Evolutionary conservation across 1,140 invertebrate genomes (phyloP).

Genomic region (Caenorhabditis inopinata): DNA sequence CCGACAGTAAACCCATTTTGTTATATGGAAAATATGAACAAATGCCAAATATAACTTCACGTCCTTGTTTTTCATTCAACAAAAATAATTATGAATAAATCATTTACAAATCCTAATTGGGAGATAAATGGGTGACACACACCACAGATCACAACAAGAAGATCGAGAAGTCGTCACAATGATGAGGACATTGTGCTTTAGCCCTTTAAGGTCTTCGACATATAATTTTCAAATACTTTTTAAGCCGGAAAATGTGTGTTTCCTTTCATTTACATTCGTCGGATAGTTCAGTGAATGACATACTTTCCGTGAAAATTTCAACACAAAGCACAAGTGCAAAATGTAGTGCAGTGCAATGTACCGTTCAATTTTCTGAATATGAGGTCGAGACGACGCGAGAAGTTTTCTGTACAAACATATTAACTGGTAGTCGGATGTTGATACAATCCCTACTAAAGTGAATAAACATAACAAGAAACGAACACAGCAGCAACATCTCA

Average conservation of each 20-base stretch:
- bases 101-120: too few species aligned
- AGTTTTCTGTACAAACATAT: conserved; percentile 24
- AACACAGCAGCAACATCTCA: conserved; percentile 32
- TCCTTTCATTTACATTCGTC: too few species aligned
- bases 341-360: neutral
- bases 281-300: too few species aligned
- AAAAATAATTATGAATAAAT: too few species aligned
- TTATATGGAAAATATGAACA: too few species aligned
- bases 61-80: neutral
- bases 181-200: too few species aligned
- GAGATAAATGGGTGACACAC: too few species aligned
- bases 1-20: neutral
- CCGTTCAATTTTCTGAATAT: neutral
- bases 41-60: too few species aligned
- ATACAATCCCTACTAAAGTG: conserved; percentile 5
- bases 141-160: neutral
- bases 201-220: too few species aligned
- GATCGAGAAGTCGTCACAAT: neutral
- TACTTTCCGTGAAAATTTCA: neutral
- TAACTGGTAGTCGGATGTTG: conserved; percentile 32
- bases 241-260: too few species aligned
- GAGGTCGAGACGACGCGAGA: conserved; percentile 22
- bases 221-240: too few species aligned
- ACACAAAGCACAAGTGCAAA: neutral
- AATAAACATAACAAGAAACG: conserved; percentile 32